Base-by-base conservation (phyloP, 2,888 invertebrate species). In the Andrena marginata region DNA sequence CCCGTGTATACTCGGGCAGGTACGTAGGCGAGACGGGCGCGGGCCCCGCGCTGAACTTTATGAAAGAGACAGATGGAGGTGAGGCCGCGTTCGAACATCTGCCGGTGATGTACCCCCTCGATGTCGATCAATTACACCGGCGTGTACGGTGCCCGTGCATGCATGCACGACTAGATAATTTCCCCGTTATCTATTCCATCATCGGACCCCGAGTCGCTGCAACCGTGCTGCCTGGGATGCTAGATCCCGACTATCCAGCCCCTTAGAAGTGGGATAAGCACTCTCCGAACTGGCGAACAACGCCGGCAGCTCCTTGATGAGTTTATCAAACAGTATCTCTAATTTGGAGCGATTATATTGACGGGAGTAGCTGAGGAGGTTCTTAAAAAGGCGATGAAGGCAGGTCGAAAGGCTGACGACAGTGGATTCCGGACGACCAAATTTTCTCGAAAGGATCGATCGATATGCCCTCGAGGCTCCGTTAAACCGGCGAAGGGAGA, bases 21-120 rank as follows among this genome's bases (percentile, higher is more conserved):
- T 83, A 80, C 77, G 74, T 77, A 85, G 63, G 26, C 42, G 80
- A 64, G 59, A 7, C 68, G 48, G 77, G n/a, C 54, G 49, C 56
- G 77, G 74, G 75, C 85, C 87, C 86, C 68, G 74, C 10, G 62
- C 64, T 74, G 81, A 62, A 82, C 85, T 77, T 89, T 86, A 85
- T 89, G 90, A 91, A 90, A 89, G 90, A 91, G 89, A 91, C 89
- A 88, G 91, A 91, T 90, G 91, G 88, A 91, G 85, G 91, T 82
- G 90, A 90, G 91, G 91, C 90, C 89, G 90, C 89, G 89, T 89
- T 89, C 88, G 86, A 91, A 91, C 91, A 91, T 91, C 91, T 91
- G 91, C 90, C 89, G 69, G 89, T 90, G 90, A 91, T 91, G 91
- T 90, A 89, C 86, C 88, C 90, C 91, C 87, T 89, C 91, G 85